Evolutionary conservation across 2,888 invertebrate genomes (phyloP).

Genomic region (Bembecia ichneumoniformis): DNA sequence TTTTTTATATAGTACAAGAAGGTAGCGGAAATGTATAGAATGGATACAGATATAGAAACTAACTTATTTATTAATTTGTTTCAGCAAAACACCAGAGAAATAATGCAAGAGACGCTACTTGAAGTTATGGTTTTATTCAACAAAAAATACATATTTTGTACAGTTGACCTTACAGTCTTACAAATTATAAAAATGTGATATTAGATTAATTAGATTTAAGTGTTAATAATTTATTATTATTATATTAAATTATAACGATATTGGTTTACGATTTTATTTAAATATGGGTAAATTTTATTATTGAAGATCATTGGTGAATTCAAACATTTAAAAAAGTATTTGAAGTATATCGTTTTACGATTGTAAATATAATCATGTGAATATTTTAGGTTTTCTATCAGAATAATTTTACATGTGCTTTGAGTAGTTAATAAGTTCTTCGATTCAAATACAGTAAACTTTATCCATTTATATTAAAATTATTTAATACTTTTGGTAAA

Average conservation of each 20-base stretch:
- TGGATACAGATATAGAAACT: not conserved
- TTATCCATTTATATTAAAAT: too few relatives aligned
- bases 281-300: constrained; percentile 4
- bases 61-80: constrained; percentile 31
- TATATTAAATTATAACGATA: not conserved
- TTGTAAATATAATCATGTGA: too few relatives aligned
- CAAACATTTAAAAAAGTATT: too few relatives aligned
- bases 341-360: too few relatives aligned
- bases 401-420: too few relatives aligned
- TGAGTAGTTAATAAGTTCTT: too few relatives aligned
- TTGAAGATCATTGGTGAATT: constrained; percentile 2
- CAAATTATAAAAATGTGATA: constrained; percentile 50
- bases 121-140: constrained; percentile 16
- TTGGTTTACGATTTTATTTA: not conserved
- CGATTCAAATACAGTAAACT: too few relatives aligned
- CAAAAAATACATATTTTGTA: not conserved
- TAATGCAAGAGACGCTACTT: constrained; percentile 57
- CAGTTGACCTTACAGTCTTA: not conserved
- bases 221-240: constrained; percentile 47
- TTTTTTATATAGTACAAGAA: too few relatives aligned
- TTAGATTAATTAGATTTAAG: constrained; percentile 45
- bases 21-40: too few relatives aligned
- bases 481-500: too few relatives aligned
- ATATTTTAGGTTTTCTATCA: too few relatives aligned
- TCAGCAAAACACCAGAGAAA: constrained; percentile 66